A percentile compares a stretch with the other conserved stretches of the same genome.
These are phyloP conservation scores for Steinernema carpocapsae DNA, from an alignment of 2,888 invertebrate species.

Conservation along the genomic window DNA sequence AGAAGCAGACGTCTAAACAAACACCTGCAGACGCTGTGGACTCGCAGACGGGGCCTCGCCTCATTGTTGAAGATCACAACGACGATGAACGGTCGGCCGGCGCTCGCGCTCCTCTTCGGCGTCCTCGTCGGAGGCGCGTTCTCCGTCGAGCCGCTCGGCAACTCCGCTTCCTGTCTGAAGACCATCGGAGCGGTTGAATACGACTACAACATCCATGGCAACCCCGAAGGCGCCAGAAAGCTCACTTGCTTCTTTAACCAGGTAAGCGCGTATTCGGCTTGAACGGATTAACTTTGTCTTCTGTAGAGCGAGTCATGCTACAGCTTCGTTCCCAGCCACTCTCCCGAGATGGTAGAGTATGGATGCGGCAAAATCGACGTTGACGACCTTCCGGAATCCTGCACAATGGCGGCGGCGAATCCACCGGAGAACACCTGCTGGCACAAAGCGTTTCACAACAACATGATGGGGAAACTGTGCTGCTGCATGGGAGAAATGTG, in stretches of 20 bases:
- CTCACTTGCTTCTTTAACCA: constrained; percentile 3
- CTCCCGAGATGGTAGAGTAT: background rate
- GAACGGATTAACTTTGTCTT: background rate
- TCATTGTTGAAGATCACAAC: background rate
- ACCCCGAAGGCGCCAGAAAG: background rate
- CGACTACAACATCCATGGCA: background rate
- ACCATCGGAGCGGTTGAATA: background rate
- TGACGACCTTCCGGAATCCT: background rate
- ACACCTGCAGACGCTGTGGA: too few species aligned
- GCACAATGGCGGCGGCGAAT: background rate
- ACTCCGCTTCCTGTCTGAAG: background rate
- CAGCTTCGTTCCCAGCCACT: background rate
- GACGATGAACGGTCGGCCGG: background rate
- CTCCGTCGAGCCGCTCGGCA: background rate
- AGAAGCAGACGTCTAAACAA: too few species aligned
- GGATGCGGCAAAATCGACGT: constrained; percentile 25
- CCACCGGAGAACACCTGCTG: background rate
- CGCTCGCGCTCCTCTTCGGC: background rate
- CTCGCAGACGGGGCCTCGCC: too few species aligned
- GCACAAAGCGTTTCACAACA: constrained; percentile 2
- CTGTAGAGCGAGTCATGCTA: constrained; percentile 19
- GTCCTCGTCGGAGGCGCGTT: background rate
- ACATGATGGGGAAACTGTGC: background rate
- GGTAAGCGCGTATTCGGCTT: background rate
- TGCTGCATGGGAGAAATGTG: constrained; percentile 10